Evolutionary conservation across 1,140 invertebrate species (phyloP), one percentile per base, ranked within the genome.

Genomic region (Asobara japonica): DNA sequence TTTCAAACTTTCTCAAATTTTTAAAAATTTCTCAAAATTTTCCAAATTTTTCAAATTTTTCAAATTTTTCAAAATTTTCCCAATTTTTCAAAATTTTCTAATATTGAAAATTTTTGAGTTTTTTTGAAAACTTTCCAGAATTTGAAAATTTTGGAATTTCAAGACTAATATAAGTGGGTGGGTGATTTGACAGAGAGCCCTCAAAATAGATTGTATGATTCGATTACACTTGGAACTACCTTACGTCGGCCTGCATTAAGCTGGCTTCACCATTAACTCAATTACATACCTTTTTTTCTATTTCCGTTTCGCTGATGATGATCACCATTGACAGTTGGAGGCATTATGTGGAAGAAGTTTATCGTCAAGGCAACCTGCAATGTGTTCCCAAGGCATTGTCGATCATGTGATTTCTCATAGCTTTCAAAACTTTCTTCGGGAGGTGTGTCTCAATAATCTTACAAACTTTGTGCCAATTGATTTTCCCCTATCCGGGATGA

Each of bases 211-310:
- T 27, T 56, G 8, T 56, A 25, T 56, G 22, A 56, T 56, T 1
- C 20, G 51, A 56, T 56, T 56, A 56, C 22, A 25, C 22, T 13
- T 27, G 51, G 18, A 25, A 27, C 18, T 27, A 7, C 22, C 11
- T 56, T 56, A 18, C 11, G 51, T 56, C 13, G 10, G 3, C 13
- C 22, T 56, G 51, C 51, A 56, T 56, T 8, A 6, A 8, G 22
- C 18, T 56, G 51, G 51, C 51, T 56, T 56, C 51, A 4, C 10
- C 51, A 56, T 56, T 56, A 56, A 56, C 51, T 56, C 22, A 27
- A 56, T 56, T 56, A 56, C 22, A 27, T 25, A 3, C 3, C 22
- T 22, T 56, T 56, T 56, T 27, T 45, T 45, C 18, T 16, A 16
- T 16, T 45, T 45, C 41, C 41, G n/a, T 45, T 45, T 16, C 41